Evolutionary conservation across 2,797 vertebrate species (phyloP).

Genomic region (Microhierax caerulescens): DNA sequence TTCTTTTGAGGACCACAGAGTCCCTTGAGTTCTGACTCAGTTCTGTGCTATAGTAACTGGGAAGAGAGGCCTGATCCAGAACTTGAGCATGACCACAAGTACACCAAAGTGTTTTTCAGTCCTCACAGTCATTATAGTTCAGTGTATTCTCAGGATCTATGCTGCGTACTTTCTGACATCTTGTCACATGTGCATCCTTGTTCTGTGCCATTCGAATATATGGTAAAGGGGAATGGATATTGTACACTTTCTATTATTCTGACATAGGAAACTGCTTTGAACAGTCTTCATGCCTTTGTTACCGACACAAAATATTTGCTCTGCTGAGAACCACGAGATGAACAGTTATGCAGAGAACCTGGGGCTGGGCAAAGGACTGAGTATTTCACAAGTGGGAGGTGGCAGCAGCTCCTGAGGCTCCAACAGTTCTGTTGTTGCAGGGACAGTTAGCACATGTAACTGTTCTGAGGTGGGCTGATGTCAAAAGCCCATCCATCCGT

Average conservation of each 20-base stretch:
- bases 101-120: not conserved
- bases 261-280: fast-evolving
- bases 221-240: not conserved
- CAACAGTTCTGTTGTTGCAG: fast-evolving
- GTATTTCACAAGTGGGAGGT: not conserved
- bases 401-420: not conserved
- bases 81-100: too few species aligned
- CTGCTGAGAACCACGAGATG: not conserved
- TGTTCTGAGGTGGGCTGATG: not conserved
- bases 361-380: not conserved
- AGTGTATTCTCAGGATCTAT: not conserved
- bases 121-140: not conserved
- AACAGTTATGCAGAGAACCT: not conserved
- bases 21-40: not conserved
- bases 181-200: not conserved
- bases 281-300: not conserved
- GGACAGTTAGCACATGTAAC: not conserved
- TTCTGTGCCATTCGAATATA: not conserved
- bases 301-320: not conserved
- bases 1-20: not conserved
- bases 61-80: not conserved
- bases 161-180: not conserved
- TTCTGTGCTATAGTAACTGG: not conserved
- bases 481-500: not conserved
- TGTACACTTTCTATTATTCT: not conserved